phyloP scores from a whole-genome alignment of 2,113 vertebrate genomes.

The Dendropsophus ebraccatus region DNA sequence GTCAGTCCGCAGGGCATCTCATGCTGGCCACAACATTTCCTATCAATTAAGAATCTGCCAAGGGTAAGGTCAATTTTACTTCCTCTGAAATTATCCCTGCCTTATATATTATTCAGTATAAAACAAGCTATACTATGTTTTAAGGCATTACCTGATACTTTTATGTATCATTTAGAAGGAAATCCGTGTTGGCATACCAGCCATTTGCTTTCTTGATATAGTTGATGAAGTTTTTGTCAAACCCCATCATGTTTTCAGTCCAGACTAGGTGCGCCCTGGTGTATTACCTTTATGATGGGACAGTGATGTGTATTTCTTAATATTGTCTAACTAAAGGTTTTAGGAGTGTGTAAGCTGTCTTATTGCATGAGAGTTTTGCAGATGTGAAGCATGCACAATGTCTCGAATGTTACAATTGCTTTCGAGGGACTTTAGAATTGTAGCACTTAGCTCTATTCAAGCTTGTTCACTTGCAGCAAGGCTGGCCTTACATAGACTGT shows the following conservation, averaged over 20 bases:
- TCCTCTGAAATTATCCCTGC: not conserved
- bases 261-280: too few species aligned
- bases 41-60: not conserved
- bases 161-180: not conserved
- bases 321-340: too few species aligned
- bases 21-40: not conserved
- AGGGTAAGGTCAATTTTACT: not conserved
- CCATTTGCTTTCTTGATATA: not conserved
- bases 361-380: not conserved
- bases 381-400: not conserved
- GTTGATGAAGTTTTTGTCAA: too few species aligned
- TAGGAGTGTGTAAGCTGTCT: not conserved
- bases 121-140: not conserved
- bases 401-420: too few species aligned
- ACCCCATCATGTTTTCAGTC: too few species aligned
- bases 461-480: not conserved
- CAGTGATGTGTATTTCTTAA: too few species aligned
- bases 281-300: not conserved
- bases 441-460: not conserved
- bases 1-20: not conserved
- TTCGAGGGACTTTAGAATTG: not conserved
- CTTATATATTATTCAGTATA: not conserved
- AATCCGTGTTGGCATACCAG: not conserved
- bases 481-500: not conserved
- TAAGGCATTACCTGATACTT: not conserved